phyloP scores from a whole-genome alignment of 1,140 invertebrate genomes.

The Drosophila quadrilineata region DNA sequence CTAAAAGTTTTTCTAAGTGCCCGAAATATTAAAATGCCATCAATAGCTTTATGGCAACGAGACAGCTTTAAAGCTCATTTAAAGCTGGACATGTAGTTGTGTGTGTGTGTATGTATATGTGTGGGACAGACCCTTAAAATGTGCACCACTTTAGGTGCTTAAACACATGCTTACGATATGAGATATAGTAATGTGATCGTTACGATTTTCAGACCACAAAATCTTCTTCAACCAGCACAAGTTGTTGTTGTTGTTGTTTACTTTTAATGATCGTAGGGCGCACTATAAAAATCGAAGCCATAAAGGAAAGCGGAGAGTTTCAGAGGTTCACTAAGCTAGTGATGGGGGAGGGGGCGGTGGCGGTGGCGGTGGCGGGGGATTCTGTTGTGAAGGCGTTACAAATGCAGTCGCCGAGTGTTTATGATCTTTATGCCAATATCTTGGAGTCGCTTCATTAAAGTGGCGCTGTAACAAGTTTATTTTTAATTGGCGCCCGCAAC shows the following conservation, averaged over 20 bases:
- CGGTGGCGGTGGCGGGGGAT: neutral
- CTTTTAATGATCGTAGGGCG: no score
- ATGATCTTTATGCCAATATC: conserved; percentile 31
- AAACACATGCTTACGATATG: neutral
- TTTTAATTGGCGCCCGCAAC: conserved; percentile 67
- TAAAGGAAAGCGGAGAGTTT: no score
- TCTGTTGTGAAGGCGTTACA: conserved; percentile 19
- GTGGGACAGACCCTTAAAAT: no score
- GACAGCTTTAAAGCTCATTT: no score
- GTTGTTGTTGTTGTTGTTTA: no score
- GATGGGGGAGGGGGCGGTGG: neutral
- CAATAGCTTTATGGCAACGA: no score
- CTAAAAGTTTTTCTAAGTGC: no score
- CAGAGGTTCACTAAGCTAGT: no score
- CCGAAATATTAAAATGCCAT: no score
- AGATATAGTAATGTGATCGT: conserved; percentile 8
- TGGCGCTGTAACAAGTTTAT: conserved; percentile 76
- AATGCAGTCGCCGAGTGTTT: neutral
- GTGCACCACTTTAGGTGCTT: neutral
- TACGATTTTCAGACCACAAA: neutral
- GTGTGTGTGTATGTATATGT: no score
- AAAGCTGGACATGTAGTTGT: no score
- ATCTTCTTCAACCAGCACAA: neutral
- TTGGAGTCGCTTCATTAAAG: conserved; percentile 68
- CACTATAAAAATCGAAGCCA: conserved; percentile 6